phyloP scores from a whole-genome alignment of 2,888 invertebrate species.

The Ichneumoninae sp. region DNA sequence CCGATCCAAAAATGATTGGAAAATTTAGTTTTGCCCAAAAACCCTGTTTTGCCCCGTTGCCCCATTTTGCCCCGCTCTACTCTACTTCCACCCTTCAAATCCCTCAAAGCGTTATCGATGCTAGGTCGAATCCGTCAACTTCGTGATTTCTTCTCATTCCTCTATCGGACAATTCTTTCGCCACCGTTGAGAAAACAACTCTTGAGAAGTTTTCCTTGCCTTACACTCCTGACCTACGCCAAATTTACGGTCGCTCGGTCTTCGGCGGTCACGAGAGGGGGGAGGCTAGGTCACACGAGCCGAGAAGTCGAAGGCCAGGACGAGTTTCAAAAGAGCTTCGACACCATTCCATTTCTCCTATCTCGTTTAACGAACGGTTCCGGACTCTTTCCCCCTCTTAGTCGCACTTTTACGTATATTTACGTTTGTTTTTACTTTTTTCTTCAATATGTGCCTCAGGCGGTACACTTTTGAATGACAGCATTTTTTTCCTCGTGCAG shows the following conservation, averaged over 20 bases:
- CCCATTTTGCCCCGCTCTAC: too few species aligned
- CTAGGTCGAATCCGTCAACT: slow-evolving; percentile 16
- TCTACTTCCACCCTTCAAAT: slow-evolving; percentile 2
- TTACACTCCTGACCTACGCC: slow-evolving; percentile 53
- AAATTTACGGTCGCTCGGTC: slow-evolving; percentile 50
- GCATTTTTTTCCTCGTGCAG: too few species aligned
- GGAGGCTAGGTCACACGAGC: slow-evolving; percentile 26
- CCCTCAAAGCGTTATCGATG: slow-evolving; percentile 44
- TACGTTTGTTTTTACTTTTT: neutral
- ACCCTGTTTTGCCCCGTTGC: too few species aligned
- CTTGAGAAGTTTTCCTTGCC: slow-evolving; percentile 43
- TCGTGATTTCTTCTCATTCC: slow-evolving; percentile 14
- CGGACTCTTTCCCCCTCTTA: neutral
- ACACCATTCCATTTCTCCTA: slow-evolving; percentile 17
- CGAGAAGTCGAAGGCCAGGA: slow-evolving; percentile 51
- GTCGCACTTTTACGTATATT: neutral
- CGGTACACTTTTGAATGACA: too few species aligned
- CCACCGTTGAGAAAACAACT: slow-evolving; percentile 9
- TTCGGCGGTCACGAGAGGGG: slow-evolving; percentile 21
- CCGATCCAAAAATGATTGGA: too few species aligned
- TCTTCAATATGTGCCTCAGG: neutral
- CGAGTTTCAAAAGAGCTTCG: slow-evolving; percentile 42
- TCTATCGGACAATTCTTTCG: slow-evolving; percentile 13
- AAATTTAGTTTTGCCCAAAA: too few species aligned
- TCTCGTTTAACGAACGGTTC: slow-evolving; percentile 34